Percentiles rank a stretch among this genome's conserved stretches.
Evolutionary conservation across 2,113 vertebrate genomes (phyloP).

Genomic region (Albula glossodonta): DNA sequence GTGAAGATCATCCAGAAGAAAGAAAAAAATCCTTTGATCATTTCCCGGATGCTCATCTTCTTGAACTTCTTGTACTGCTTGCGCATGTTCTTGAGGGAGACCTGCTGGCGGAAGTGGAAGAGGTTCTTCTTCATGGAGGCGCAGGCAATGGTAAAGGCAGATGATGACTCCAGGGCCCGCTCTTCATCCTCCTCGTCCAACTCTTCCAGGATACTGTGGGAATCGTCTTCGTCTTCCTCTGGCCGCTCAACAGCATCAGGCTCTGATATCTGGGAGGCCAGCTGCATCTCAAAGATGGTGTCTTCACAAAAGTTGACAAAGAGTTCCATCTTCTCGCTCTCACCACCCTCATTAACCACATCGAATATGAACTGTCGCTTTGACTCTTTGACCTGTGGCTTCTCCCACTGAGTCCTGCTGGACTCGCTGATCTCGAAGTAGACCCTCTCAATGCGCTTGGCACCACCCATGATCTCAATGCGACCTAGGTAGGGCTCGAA

Average conservation of each 20-base stretch:
- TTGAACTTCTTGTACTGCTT: slow-evolving; percentile 84
- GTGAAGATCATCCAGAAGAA: slow-evolving; percentile 89
- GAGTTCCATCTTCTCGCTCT: slow-evolving; percentile 98
- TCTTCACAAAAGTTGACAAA: slow-evolving; percentile 99
- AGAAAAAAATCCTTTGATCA: slow-evolving; percentile 83
- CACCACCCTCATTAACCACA: slow-evolving; percentile 95
- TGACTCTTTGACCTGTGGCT: slow-evolving; percentile 97
- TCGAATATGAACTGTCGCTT: slow-evolving; percentile 99
- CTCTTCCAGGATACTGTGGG: slow-evolving; percentile 67
- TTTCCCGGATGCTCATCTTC: slow-evolving; percentile 88
- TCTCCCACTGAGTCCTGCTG: slow-evolving; percentile 96
- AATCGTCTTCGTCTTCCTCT: slow-evolving; percentile 78
- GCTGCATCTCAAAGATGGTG: slow-evolving; percentile 98
- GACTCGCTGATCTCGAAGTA: slow-evolving; percentile 98
- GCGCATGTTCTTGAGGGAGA: slow-evolving; percentile 84
- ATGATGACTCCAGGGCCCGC: slow-evolving; percentile 76
- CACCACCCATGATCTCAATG: slow-evolving; percentile 97
- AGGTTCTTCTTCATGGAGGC: slow-evolving; percentile 79
- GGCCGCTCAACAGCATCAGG: slow-evolving; percentile 81
- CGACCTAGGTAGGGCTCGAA: slow-evolving; percentile 93
- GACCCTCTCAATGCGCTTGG: slow-evolving; percentile 95
- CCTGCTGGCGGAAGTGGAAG: slow-evolving; percentile 73
- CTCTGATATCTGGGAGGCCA: slow-evolving; percentile 95
- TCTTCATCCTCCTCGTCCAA: slow-evolving; percentile 78
- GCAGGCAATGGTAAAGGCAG: slow-evolving; percentile 86